Percentiles rank a stretch among this genome's conserved stretches.
phyloP scores from a whole-genome alignment of 2,888 invertebrate species.

The Anticlea derivata region DNA sequence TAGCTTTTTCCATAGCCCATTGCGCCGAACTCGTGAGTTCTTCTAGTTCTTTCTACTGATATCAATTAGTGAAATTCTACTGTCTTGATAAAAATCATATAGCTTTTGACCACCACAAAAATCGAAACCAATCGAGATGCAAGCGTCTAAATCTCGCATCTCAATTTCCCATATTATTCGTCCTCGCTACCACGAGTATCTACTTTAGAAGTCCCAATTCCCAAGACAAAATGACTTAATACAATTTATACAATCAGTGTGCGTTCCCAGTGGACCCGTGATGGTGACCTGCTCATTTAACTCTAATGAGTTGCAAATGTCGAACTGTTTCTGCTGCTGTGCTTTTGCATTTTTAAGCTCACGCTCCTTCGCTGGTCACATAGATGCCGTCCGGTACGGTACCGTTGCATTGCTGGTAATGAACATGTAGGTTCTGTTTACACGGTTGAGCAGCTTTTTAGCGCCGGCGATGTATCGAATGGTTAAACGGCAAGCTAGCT shows the following conservation, averaged over 20 bases:
- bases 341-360: constrained; percentile 32
- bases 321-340: constrained; percentile 18
- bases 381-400: constrained; percentile 46
- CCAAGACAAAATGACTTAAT: constrained; percentile 8
- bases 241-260: constrained; percentile 22
- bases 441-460: constrained; percentile 1
- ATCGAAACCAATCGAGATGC: too few relatives aligned
- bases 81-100: too few relatives aligned
- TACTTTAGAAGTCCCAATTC: constrained; percentile 17
- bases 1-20: too few relatives aligned
- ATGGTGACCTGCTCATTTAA: constrained; percentile 28
- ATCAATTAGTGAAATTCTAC: too few relatives aligned
- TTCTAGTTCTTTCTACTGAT: too few relatives aligned
- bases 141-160: too few relatives aligned
- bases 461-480: not conserved
- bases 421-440: constrained; percentile 11
- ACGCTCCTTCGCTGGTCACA: constrained; percentile 43
- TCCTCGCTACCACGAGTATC: not conserved
- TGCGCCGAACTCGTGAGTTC: too few relatives aligned
- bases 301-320: constrained; percentile 35
- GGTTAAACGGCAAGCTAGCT: not conserved
- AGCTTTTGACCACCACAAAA: too few relatives aligned
- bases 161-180: too few relatives aligned
- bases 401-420: constrained; percentile 45
- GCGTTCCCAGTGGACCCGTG: constrained; percentile 17